Base-by-base conservation (phyloP, 2,888 invertebrate species). In the Drosophila testacea region DNA sequence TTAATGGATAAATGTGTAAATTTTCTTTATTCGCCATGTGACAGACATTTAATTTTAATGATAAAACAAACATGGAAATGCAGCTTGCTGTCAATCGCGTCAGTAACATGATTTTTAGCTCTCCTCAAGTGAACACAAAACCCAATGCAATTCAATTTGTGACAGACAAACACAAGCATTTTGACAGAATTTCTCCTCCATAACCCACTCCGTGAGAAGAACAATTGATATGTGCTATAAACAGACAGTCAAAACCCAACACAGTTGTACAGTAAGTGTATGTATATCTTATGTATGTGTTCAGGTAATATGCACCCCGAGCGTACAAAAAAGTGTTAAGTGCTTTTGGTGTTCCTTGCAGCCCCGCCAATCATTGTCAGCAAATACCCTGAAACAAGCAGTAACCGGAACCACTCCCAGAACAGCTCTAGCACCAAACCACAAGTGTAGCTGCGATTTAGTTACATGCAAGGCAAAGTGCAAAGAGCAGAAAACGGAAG, bases 341-440 rank as follows among this genome's bases (percentile, higher is more conserved):
- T 83, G 83, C 83, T 88, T 77, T 83, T 78, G 71, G 71, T 76
- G 77, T 72, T 84, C 52, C 76, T 88, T 80, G 81, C 83, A 69
- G 59, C 55, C 39, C 51, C 56, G 65, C 78, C 87, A 83, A 88
- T 83, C 88, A 86, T 83, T 88, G 86, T 86, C 88, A 88, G 81
- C 83, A 73, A 80, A 75, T 74, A 83, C 62, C 66, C 73, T 59
- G 71, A 73, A 74, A 57, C 67, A 70, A 61, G 44, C 68, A 52
- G 69, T 56, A 63, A 70, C 62, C 41, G 52, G 52, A 52, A 64
- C 44, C 47, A 63, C 44, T 28, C 56, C 9, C 46, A 22, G 42
- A 10, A 9, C 7, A 32, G 9, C 36, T 32, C 11, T 34, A 52
- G 34, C 9, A 22, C 13, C 56, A 4, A 9, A 59, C 77, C 69